Evolutionary conservation across 2,113 vertebrate genomes (phyloP).

Genomic region (Apodemus speciosus): DNA sequence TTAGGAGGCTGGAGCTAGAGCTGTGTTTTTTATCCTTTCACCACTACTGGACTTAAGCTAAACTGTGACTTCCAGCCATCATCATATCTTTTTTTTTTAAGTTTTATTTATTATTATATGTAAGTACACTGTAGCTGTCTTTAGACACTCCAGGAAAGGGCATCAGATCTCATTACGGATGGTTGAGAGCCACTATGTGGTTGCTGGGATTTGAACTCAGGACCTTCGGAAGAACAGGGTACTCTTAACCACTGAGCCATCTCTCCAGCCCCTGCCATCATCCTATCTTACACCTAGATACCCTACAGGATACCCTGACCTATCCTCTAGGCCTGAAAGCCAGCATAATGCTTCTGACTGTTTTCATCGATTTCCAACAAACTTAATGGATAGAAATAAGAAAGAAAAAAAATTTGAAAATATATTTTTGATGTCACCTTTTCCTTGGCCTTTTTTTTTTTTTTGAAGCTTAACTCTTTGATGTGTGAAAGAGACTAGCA

Average conservation of each 20-base stretch:
- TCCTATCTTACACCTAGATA: not conserved
- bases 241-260: too few relatives aligned
- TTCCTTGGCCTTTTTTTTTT: not conserved
- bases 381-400: not conserved
- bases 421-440: not conserved
- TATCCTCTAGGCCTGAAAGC: not conserved
- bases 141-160: too few relatives aligned
- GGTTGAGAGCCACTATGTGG: too few relatives aligned
- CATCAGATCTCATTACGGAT: too few relatives aligned
- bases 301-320: not conserved
- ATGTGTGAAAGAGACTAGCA: not conserved
- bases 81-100: too few relatives aligned
- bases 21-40: too few relatives aligned
- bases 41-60: not conserved
- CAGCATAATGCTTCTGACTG: not conserved
- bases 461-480: not conserved
- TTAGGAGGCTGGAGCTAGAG: too few relatives aligned
- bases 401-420: not conserved
- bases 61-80: not conserved
- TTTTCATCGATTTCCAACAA: not conserved
- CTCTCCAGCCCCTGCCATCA: too few relatives aligned
- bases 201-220: too few relatives aligned
- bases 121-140: too few relatives aligned
- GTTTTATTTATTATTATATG: too few relatives aligned
- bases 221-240: too few relatives aligned